Base-by-base conservation (phyloP, 2,797 vertebrate species). In the Centroberyx gerrardi region DNA sequence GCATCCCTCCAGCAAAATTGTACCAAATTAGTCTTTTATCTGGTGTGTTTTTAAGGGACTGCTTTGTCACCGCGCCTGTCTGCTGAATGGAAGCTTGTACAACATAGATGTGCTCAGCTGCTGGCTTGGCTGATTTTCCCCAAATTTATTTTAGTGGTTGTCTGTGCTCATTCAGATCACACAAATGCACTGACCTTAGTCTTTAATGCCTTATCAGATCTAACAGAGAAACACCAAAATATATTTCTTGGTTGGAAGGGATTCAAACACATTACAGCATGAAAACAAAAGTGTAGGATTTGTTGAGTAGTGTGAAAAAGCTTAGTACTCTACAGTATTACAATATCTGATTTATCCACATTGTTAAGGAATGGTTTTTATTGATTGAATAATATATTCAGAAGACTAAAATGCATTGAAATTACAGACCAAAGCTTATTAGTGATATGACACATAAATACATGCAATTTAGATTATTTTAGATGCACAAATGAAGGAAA, bases 21-120 rank as follows among this genome's bases (percentile, higher is more conserved):
- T 80, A 92, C 86, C 85, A 93, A 94, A 95, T 95, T 88, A 93
- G 89, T 84, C 84, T 87, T 93, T 95, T 93, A 93, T 96, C 93
- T 91, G 87, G 42, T 90, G 86, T 86, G 78, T 91, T 89, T 22
- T 92, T 87, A 90, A 91, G 81, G 84, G 81, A 86, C 81, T 84
- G 84, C 88, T 91, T 90, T 90, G 92, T 94, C 89, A 84, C 89
- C 64, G 29, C 44, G 89, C 62, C 82, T 74, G 88, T 81, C 78
- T 85, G 78, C 72, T 80, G 81, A 83, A 71, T 74, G 71, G 81
- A 61, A 70, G 59, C 81, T 76, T 17, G 40, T 71, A 56, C 85
- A 60, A 64, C 60, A 68, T 75, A 62, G 65, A 87, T 88, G 82
- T 76, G 82, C 83, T 87, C 48, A 52, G 77, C 67, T 83, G 76